A percentile compares a stretch with the other conserved stretches of the same genome.
phyloP scores from a whole-genome alignment of 2,888 invertebrate species.

The Polydrusus cervinus region DNA sequence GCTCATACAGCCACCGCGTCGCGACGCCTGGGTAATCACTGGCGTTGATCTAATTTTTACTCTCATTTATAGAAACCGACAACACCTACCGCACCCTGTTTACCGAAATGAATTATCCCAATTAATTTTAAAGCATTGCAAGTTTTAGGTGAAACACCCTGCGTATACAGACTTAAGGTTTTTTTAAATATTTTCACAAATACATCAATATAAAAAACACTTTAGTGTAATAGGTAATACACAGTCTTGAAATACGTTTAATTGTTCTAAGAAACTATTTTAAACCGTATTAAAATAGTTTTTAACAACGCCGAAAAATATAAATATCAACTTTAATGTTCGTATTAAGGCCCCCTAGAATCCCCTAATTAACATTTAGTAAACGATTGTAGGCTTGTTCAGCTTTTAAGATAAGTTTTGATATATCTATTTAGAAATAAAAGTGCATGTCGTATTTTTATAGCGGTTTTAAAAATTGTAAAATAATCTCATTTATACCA shows the following conservation, averaged over 20 bases:
- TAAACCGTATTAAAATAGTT: constrained; percentile 16
- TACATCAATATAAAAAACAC: too few relatives aligned
- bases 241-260: background rate
- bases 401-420: constrained; percentile 29
- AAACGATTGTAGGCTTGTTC: background rate
- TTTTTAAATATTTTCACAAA: too few relatives aligned
- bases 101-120: too few relatives aligned
- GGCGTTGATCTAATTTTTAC: too few relatives aligned
- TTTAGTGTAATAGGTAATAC: background rate
- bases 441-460: constrained; percentile 41
- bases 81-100: too few relatives aligned
- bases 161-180: too few relatives aligned
- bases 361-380: background rate
- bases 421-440: constrained; percentile 27
- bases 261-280: background rate
- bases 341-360: background rate
- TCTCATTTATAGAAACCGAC: too few relatives aligned
- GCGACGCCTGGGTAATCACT: too few relatives aligned
- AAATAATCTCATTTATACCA: background rate
- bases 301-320: constrained; percentile 7
- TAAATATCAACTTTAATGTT: constrained; percentile 6
- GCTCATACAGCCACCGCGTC: too few relatives aligned
- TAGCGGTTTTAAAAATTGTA: constrained; percentile 32
- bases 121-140: too few relatives aligned
- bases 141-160: too few relatives aligned